A percentile compares a stretch with the other conserved stretches of the same genome.
phyloP scores from a whole-genome alignment of 2,888 invertebrate genomes.

The Hypomecis atomaria region DNA sequence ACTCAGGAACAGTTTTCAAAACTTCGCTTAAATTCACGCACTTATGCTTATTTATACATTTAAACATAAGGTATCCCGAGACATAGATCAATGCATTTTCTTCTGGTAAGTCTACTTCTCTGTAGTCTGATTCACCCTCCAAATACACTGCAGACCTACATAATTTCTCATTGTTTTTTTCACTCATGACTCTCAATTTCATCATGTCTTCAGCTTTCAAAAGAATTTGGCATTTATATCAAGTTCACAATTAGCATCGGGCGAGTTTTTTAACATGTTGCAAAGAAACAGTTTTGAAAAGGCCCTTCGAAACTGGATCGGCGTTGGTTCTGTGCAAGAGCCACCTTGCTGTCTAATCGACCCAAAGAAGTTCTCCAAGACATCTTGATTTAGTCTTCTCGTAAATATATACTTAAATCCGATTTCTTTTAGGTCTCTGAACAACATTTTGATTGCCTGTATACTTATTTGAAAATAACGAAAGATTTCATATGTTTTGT shows the following conservation, averaged over 20 bases:
- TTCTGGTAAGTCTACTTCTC: slow-evolving; percentile 15
- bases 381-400: slow-evolving; percentile 34
- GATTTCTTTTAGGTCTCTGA: slow-evolving; percentile 33
- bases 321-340: slow-evolving; percentile 31
- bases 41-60: slow-evolving; percentile 19
- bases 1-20: slow-evolving; percentile 2
- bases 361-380: slow-evolving; percentile 32
- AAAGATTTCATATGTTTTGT: slow-evolving; percentile 18
- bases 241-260: background rate
- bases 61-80: slow-evolving; percentile 12
- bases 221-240: background rate
- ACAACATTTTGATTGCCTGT: slow-evolving; percentile 29
- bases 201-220: background rate
- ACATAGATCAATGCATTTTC: slow-evolving; percentile 22
- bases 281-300: slow-evolving; percentile 34
- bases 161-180: background rate
- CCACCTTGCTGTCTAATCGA: slow-evolving; percentile 21
- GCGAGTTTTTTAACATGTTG: slow-evolving; percentile 8
- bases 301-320: slow-evolving; percentile 31
- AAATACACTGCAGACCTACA: slow-evolving; percentile 1
- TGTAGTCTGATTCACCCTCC: slow-evolving; percentile 21
- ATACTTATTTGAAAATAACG: slow-evolving; percentile 37
- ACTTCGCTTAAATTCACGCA: background rate
- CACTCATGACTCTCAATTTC: background rate
- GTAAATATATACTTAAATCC: slow-evolving; percentile 32